Conservation (phyloP, 2,113 vertebrate species). For the Etheostoma cragini region DNA sequence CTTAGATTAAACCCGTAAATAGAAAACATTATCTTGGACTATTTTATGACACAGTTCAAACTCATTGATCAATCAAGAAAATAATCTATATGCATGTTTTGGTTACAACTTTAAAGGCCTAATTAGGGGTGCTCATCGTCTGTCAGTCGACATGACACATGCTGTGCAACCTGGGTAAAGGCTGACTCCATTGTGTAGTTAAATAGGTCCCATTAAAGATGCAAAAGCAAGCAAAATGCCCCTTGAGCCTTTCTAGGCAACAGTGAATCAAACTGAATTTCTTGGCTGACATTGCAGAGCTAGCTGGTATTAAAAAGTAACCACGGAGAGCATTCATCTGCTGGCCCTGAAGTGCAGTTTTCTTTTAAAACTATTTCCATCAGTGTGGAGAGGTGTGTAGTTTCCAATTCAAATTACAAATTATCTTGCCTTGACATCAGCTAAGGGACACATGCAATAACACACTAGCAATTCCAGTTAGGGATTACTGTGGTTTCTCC, state of each 20-base stretch:
- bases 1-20: not conserved
- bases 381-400: constrained; percentile 4
- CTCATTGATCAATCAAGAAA: not conserved
- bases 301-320: constrained; percentile 10
- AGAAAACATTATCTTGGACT: not conserved
- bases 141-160: constrained; percentile 11
- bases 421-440: constrained; percentile 15
- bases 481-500: constrained; percentile 29
- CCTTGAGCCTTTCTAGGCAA: not conserved
- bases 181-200: not conserved
- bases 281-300: constrained; percentile 25
- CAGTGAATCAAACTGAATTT: constrained; percentile 23
- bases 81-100: not conserved
- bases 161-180: not conserved
- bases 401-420: constrained; percentile 37
- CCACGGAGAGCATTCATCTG: constrained; percentile 3
- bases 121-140: not conserved
- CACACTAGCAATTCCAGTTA: constrained; percentile 6
- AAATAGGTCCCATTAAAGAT: constrained; percentile 3
- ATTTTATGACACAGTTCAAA: not conserved
- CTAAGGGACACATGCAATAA: not conserved
- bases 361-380: constrained; percentile 22
- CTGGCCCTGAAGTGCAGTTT: constrained; percentile 22
- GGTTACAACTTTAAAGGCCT: not conserved
- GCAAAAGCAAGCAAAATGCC: not conserved